Conservation (phyloP, 2,888 invertebrate genomes). For the Lepidocyrtoides sp. region DNA sequence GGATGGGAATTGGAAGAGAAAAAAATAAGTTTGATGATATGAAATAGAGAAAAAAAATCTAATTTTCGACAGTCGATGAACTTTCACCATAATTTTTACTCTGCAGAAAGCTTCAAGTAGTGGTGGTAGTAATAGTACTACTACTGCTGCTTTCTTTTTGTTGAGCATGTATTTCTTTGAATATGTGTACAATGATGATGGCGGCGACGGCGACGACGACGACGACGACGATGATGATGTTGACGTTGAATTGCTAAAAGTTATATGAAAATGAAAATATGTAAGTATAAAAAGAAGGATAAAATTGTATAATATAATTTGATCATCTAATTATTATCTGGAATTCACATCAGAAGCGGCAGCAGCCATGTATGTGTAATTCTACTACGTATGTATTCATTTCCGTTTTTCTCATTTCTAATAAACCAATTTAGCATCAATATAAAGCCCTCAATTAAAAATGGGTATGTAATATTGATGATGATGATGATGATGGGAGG, state of each 20-base stretch:
- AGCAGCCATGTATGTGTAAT: background rate
- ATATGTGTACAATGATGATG: background rate
- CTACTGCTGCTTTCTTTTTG: background rate
- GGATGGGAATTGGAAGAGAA: constrained; percentile 11
- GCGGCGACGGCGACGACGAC: background rate
- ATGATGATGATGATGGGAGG: constrained; percentile 42
- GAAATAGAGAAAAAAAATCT: constrained; percentile 68
- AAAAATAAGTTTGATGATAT: constrained; percentile 47
- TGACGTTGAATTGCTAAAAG: background rate
- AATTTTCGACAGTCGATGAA: constrained; percentile 70
- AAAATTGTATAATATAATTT: constrained; percentile 57
- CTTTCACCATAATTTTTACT: constrained; percentile 65
- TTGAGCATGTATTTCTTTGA: no score
- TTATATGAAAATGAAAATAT: background rate
- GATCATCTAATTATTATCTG: constrained; percentile 76
- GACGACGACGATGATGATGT: background rate
- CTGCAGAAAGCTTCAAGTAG: background rate
- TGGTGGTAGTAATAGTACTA: background rate
- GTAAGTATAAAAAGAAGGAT: background rate
- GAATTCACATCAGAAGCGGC: constrained; percentile 58
- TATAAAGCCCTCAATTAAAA: constrained; percentile 75
- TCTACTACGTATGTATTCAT: background rate
- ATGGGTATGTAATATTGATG: constrained; percentile 8
- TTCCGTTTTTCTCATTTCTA: constrained; percentile 69
- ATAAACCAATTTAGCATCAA: constrained; percentile 73